Conservation (phyloP, 2,113 vertebrate genomes). For the Callionymus lyra region DNA sequence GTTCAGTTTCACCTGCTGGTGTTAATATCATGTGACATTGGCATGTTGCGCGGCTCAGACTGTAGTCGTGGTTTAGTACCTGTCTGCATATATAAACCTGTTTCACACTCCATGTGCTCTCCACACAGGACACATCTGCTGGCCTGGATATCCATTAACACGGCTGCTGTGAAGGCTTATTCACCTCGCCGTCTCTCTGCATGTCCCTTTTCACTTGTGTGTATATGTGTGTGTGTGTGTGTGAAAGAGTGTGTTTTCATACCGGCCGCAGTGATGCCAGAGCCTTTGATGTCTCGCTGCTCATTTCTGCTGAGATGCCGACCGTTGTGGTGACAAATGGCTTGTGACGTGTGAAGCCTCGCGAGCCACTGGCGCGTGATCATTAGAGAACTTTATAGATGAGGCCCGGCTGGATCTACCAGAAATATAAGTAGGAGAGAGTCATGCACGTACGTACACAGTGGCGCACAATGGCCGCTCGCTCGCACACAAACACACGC, state of each 20-base stretch:
- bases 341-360: conserved; percentile 9
- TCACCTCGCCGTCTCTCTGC: conserved; percentile 15
- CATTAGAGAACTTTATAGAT: conserved; percentile 29
- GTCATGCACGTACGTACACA: conserved; percentile 3
- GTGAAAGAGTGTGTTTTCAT: conserved; percentile 22
- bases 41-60: neutral
- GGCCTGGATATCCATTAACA: conserved; percentile 40
- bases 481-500: conserved; percentile 35
- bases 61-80: conserved; percentile 13
- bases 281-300: conserved; percentile 22
- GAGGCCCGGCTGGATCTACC: conserved; percentile 19
- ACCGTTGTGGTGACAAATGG: conserved; percentile 17
- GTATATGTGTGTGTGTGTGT: conserved; percentile 2
- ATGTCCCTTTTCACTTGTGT: conserved; percentile 4
- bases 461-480: conserved; percentile 22
- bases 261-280: conserved; percentile 3
- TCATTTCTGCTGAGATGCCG: conserved; percentile 15
- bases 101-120: conserved; percentile 36
- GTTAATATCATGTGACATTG: neutral
- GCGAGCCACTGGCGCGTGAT: conserved; percentile 3
- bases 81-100: conserved; percentile 24
- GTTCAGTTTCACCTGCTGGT: conserved; percentile 10
- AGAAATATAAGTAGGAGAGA: conserved; percentile 24
- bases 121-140: conserved; percentile 52
- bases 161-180: conserved; percentile 23